Conservation (phyloP, 2,113 vertebrate species). For the Platichthys flesus region DNA sequence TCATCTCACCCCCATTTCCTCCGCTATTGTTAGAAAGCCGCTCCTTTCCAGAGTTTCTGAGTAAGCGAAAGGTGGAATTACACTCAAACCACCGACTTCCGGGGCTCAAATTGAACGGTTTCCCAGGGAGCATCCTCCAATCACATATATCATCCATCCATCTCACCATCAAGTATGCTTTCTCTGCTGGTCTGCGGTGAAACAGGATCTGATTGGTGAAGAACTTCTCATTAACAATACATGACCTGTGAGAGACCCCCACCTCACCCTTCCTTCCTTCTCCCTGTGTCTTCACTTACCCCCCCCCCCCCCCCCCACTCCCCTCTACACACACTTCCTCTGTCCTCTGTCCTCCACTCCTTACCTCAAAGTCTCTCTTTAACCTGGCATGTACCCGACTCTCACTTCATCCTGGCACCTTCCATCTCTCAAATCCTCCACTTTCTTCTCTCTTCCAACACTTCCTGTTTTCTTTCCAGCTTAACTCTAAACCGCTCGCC, state of each 20-base stretch:
- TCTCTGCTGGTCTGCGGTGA: conserved; percentile 61
- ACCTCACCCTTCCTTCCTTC: neutral
- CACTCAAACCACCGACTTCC: conserved; percentile 69
- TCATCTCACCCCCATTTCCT: conserved; percentile 23
- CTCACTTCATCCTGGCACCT: conserved; percentile 18
- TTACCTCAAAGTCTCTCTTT: conserved; percentile 33
- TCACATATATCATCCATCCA: conserved; percentile 45
- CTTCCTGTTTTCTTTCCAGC: conserved; percentile 42
- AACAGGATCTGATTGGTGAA: conserved; percentile 71
- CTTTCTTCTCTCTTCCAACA: conserved; percentile 36
- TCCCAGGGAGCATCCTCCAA: conserved; percentile 44
- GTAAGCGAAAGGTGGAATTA: conserved; percentile 61
- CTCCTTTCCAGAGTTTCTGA: conserved; percentile 26
- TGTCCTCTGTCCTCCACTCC: conserved; percentile 21
- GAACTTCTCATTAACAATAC: conserved; percentile 79
- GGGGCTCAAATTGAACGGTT: conserved; percentile 59
- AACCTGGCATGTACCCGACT: conserved; percentile 31
- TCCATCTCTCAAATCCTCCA: conserved; percentile 41
- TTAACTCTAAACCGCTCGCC: conserved; percentile 56
- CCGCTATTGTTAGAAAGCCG: conserved; percentile 37
- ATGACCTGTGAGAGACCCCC: conserved; percentile 53
- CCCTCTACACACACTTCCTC: no score
- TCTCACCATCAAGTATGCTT: conserved; percentile 51
- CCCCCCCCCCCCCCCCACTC: no score
- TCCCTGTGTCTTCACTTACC: conserved; percentile 1